phyloP scores from a whole-genome alignment of 2,888 invertebrate species.

The Hipparchia semele region DNA sequence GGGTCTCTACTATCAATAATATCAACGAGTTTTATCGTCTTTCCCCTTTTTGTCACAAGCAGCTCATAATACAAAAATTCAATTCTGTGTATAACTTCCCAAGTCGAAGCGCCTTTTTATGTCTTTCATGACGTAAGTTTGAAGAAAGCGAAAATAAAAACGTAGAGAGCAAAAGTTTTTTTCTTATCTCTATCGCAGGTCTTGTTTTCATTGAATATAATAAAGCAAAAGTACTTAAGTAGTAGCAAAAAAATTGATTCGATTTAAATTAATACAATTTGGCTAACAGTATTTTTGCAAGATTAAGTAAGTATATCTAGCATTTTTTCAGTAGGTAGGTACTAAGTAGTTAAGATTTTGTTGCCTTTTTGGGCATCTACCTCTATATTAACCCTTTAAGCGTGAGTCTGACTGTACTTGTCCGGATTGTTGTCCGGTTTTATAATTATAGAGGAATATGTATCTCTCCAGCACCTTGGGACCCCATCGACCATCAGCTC shows the following conservation, averaged over 20 bases:
- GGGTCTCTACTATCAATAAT: neutral
- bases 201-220: constrained; percentile 14
- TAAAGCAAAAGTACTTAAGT: neutral
- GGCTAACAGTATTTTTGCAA: too few relatives aligned
- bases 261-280: too few relatives aligned
- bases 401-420: too few relatives aligned
- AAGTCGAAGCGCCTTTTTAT: constrained; percentile 25
- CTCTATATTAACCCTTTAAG: too few relatives aligned
- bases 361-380: too few relatives aligned
- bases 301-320: too few relatives aligned
- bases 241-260: neutral
- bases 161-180: constrained; percentile 24
- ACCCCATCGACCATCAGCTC: too few relatives aligned
- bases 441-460: too few relatives aligned
- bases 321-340: too few relatives aligned
- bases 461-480: too few relatives aligned
- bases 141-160: constrained; percentile 27
- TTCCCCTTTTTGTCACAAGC: constrained; percentile 11
- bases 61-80: constrained; percentile 18
- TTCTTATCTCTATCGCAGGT: constrained; percentile 10
- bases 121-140: constrained; percentile 32
- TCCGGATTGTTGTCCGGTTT: too few relatives aligned
- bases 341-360: too few relatives aligned
- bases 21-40: neutral
- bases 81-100: constrained; percentile 22